Evolutionary conservation across 2,888 invertebrate species (phyloP), one percentile per base, ranked within the genome.

Genomic region (Podotricha telesiphe): DNA sequence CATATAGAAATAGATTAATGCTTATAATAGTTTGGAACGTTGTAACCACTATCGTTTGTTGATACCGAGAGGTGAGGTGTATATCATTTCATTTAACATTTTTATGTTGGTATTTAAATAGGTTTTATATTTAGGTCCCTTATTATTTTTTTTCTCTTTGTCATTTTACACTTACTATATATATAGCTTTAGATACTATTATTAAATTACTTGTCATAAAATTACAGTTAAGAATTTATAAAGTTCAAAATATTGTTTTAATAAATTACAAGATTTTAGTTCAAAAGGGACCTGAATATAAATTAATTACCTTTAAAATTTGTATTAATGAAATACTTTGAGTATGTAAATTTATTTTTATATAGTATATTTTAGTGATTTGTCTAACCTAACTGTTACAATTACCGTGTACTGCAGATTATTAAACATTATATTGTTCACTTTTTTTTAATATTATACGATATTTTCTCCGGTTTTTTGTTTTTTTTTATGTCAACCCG

Each of bases 331-430:
- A 37, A 34, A 8, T 62, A 50, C 50, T 67, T 55, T 55, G 28
- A 22, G 51, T 51, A 47, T 62, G 61, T 47, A 53, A 62, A 62
- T 53, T 67, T 67, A 67, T 47, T 67, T 67, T 55, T 67, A 28
- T 67, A 67, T 53, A 34, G 37, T 47, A 45, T 67, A 53, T 53
- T 34, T 62, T 67, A 67, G 37, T 55, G 42, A 59, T 67, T 67
- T 55, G 45, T 53, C 61, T 67, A 67, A 67, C 67, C 61, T 67
- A 67, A 67, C 67, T 53, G 37, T 67, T 62, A 53, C 53, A 51
- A 48, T 50, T 67, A 28, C 48, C 34, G 61, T 62, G 22, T 50
- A 62, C 48, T 62, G 47, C 62, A 62, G 62, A 62, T 62, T n/a
- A n/a, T n/a, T 37, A 50, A 50, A 62, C 34, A 37, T 37, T 34